Evolutionary conservation across 2,797 vertebrate species (phyloP).

Genomic region (Siniperca scherzeri): DNA sequence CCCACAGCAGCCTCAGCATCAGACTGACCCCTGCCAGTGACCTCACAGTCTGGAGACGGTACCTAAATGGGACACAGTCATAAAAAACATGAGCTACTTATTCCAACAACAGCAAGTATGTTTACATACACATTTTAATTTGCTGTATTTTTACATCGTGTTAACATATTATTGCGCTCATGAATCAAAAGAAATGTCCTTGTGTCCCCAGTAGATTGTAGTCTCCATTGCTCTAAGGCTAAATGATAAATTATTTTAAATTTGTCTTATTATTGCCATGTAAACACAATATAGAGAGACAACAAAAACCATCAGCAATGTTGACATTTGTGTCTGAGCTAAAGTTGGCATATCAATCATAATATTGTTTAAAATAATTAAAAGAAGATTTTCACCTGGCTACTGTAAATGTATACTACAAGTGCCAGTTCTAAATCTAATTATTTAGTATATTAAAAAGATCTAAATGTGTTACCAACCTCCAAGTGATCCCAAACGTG

Average conservation of each 20-base stretch:
- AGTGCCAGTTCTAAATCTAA: not conserved
- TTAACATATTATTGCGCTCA: not conserved
- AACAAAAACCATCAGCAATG: not conserved
- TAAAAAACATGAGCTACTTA: not conserved
- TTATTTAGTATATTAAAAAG: not conserved
- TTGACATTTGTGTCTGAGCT: not conserved
- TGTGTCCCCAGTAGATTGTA: too few species aligned
- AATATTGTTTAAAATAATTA: not conserved
- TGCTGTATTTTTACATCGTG: not conserved
- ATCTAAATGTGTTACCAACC: slow-evolving; percentile 80
- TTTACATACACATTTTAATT: not conserved
- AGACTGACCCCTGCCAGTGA: slow-evolving; percentile 97
- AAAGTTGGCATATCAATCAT: not conserved
- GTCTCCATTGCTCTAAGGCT: too few species aligned
- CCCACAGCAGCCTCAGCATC: slow-evolving; percentile 96
- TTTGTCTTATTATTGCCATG: too few species aligned
- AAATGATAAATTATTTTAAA: too few species aligned
- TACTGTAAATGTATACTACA: not conserved
- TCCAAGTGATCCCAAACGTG: slow-evolving; percentile 98
- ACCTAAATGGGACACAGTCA: slow-evolving; percentile 80
- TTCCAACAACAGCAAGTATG: not conserved
- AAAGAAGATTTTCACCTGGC: not conserved
- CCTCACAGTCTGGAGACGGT: slow-evolving; percentile 96
- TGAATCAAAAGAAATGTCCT: not conserved
- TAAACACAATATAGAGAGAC: not conserved